phyloP scores from a whole-genome alignment of 2,113 vertebrate species.

The Petromus typicus region DNA sequence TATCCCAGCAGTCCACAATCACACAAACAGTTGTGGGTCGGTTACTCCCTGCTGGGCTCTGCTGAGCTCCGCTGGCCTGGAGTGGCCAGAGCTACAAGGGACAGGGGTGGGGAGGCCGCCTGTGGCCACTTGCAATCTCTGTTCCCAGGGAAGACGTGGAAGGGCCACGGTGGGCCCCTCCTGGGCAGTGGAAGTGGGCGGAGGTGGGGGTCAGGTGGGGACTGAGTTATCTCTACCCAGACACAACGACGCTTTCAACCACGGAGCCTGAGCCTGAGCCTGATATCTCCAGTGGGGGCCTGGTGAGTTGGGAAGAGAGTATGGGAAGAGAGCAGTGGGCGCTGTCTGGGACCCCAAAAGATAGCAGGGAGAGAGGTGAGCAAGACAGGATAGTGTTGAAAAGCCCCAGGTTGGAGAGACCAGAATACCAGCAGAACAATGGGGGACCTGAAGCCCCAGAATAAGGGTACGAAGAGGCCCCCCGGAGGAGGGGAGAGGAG shows the following conservation, averaged over 20 bases:
- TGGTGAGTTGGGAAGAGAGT: constrained; percentile 68
- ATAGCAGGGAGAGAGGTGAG: not conserved
- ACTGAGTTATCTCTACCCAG: not conserved
- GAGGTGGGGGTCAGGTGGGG: not conserved
- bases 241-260: accelerated
- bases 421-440: not conserved
- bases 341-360: not conserved
- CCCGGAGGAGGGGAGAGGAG: not conserved
- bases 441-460: not conserved
- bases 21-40: not conserved
- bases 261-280: too few species aligned
- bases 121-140: not conserved
- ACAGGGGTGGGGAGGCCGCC: not conserved
- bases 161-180: not conserved
- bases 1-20: not conserved
- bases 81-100: not conserved
- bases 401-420: not conserved
- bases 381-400: not conserved
- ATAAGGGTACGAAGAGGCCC: not conserved
- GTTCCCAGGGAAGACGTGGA: not conserved
- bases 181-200: not conserved
- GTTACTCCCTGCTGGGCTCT: not conserved
- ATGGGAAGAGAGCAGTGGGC: not conserved
- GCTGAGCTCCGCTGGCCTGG: not conserved
- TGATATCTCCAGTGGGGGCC: not conserved